phyloP scores from a whole-genome alignment of 2,797 vertebrate genomes.

The Babyrousa celebensis region DNA sequence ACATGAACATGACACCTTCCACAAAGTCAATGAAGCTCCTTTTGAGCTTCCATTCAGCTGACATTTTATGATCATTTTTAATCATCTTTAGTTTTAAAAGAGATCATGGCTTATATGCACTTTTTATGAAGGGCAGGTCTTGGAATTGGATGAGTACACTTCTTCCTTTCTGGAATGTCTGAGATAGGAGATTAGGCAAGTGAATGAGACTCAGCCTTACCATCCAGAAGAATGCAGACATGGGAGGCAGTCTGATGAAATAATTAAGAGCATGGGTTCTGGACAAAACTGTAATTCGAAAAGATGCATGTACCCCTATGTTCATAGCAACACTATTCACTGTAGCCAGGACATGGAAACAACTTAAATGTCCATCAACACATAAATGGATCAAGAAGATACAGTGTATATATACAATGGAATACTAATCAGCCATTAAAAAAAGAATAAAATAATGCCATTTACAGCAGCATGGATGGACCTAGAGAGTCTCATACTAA shows the following conservation, averaged over 20 bases:
- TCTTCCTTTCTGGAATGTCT: constrained; percentile 17
- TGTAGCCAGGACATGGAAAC: too few relatives aligned
- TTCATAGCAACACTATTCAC: too few relatives aligned
- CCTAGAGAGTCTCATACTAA: too few relatives aligned
- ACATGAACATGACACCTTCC: not conserved
- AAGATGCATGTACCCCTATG: too few relatives aligned
- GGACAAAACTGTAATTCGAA: too few relatives aligned
- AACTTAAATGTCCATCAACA: too few relatives aligned
- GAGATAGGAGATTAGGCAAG: constrained; percentile 2
- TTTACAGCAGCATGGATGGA: too few relatives aligned
- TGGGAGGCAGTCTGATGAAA: not conserved
- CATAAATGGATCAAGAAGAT: too few relatives aligned
- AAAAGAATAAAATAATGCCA: too few relatives aligned
- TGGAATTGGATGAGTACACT: not conserved
- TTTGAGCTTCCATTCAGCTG: not conserved
- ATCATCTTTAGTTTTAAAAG: constrained; percentile 42
- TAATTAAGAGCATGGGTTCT: too few relatives aligned
- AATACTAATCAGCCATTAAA: too few relatives aligned
- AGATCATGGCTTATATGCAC: not conserved
- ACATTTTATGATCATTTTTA: not conserved
- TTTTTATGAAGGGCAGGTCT: not conserved
- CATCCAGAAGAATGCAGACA: not conserved
- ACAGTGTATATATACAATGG: too few relatives aligned
- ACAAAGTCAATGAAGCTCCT: not conserved
- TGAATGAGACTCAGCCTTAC: not conserved